phyloP scores from a whole-genome alignment of 2,797 vertebrate species.

The Schizothorax lantsangensis region DNA sequence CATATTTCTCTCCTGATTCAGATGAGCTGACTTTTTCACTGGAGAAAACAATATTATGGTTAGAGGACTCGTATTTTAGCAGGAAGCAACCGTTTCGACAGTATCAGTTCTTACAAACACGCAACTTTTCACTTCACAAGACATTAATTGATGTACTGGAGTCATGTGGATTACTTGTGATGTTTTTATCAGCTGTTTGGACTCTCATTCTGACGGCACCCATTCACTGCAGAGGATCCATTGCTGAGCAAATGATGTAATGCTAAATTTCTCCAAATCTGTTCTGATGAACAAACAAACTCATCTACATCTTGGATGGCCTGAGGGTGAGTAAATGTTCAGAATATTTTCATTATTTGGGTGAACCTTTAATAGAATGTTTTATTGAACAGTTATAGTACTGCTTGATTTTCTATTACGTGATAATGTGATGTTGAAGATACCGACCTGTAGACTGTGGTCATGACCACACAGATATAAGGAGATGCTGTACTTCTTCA shows the following conservation, averaged over 20 bases:
- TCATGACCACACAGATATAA: conserved; percentile 75
- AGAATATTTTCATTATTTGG: neutral
- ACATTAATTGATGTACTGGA: neutral
- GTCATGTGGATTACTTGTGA: neutral
- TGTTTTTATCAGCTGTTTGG: neutral
- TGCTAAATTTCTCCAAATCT: neutral
- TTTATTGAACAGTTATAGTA: neutral
- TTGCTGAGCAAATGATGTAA: neutral
- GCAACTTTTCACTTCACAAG: too few species aligned
- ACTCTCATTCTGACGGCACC: neutral
- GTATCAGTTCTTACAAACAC: too few species aligned
- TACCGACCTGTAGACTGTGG: conserved; percentile 73
- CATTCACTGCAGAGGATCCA: neutral
- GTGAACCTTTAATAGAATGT: neutral
- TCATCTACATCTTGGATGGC: neutral
- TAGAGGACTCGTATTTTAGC: neutral
- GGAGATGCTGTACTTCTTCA: conserved; percentile 72
- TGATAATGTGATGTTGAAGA: neutral
- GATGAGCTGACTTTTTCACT: neutral
- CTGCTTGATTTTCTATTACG: neutral
- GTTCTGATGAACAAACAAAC: neutral
- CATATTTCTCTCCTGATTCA: neutral
- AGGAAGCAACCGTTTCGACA: neutral
- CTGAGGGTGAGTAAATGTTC: neutral
- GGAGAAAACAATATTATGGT: neutral